A percentile compares a stretch with the other conserved stretches of the same genome.
phyloP scores from a whole-genome alignment of 2,888 invertebrate species.

The Schizotus pectinicornis region DNA sequence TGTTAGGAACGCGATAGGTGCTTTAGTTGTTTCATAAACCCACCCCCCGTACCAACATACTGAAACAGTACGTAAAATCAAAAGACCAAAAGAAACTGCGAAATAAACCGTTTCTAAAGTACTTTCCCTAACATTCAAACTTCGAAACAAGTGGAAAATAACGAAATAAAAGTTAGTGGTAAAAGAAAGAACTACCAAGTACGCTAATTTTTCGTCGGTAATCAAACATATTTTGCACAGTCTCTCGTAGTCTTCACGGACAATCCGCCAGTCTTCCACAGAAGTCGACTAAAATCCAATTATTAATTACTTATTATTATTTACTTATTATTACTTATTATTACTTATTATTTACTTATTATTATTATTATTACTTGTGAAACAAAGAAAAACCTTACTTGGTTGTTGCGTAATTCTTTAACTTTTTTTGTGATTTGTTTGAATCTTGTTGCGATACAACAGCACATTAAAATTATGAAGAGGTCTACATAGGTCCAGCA shows the following conservation, averaged over 20 bases:
- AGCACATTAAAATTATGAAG: background rate
- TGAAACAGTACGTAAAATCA: background rate
- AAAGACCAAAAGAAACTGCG: background rate
- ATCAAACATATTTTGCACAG: background rate
- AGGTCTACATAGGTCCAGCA: constrained; percentile 6
- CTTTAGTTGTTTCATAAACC: background rate
- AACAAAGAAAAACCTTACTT: no score
- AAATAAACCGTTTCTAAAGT: background rate
- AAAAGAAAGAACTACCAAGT: background rate
- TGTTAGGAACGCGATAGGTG: background rate
- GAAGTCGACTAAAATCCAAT: no score
- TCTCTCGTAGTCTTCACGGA: background rate
- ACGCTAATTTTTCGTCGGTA: background rate
- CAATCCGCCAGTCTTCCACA: background rate
- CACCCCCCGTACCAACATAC: constrained; percentile 8
- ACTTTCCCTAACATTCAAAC: background rate
- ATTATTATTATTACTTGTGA: background rate
- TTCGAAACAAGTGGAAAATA: background rate
- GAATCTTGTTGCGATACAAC: background rate
- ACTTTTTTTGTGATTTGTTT: background rate
- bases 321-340: no score
- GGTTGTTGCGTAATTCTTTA: background rate
- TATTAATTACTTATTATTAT: no score
- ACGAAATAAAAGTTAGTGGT: constrained; percentile 2
- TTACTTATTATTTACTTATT: no score